Evolutionary conservation across 1,140 invertebrate species (phyloP).

Genomic region (Hylyphantes graminicola): DNA sequence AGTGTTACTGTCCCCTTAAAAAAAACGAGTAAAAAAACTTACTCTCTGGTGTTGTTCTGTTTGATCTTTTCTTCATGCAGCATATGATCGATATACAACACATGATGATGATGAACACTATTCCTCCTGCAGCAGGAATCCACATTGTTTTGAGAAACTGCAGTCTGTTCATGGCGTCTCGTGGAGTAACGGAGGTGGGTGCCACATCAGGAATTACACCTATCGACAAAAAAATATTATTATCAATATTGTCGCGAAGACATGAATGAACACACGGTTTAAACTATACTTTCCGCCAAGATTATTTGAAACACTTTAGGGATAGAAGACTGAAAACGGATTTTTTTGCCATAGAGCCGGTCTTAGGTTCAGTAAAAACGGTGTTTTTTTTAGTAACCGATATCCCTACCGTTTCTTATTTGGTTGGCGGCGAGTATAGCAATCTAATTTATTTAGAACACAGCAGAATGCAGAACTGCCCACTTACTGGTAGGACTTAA

Average conservation of each 20-base stretch:
- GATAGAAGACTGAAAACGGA: too few species aligned
- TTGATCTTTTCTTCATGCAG: slow-evolving; percentile 40
- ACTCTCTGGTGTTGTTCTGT: slow-evolving; percentile 50
- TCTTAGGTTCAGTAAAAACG: too few species aligned
- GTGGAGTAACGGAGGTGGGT: slow-evolving; percentile 8
- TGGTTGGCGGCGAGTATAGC: too few species aligned
- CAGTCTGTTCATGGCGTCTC: not conserved
- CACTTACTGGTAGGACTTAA: too few species aligned
- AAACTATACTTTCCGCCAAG: too few species aligned
- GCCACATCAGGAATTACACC: slow-evolving; percentile 33
- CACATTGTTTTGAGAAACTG: slow-evolving; percentile 20
- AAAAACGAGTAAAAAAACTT: not conserved
- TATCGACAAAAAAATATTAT: not conserved
- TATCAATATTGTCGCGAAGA: not conserved
- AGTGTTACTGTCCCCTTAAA: not conserved
- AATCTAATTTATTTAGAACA: too few species aligned
- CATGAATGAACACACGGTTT: too few species aligned
- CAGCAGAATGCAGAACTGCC: too few species aligned
- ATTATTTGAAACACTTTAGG: too few species aligned
- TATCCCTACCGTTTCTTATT: too few species aligned
- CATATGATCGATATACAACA: slow-evolving; percentile 41
- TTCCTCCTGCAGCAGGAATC: slow-evolving; percentile 19
- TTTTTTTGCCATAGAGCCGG: too few species aligned
- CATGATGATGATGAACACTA: not conserved
- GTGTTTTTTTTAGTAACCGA: too few species aligned